A percentile compares a stretch with the other conserved stretches of the same genome.
These are phyloP conservation scores for Oreortyx pictus DNA, from an alignment of 2,797 vertebrate genomes.

Conservation along the genomic window DNA sequence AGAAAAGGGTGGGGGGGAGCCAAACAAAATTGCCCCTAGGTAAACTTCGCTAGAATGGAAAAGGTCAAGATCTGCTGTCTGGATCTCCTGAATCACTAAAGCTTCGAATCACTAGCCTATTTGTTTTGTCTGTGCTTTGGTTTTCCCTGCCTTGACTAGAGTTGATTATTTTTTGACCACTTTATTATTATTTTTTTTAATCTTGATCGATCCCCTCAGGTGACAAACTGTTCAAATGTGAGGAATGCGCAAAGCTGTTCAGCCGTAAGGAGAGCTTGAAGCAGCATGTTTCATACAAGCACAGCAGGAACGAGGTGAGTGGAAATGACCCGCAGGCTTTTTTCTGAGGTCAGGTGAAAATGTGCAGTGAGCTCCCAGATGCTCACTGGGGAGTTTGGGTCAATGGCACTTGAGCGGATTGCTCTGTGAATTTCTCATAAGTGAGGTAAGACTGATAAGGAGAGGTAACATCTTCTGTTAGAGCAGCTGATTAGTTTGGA, in stretches of 20 bases:
- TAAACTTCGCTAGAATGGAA: background rate
- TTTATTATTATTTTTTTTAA: background rate
- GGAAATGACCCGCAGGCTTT: background rate
- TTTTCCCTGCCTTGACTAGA: slow-evolving; percentile 3
- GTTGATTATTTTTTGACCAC: background rate
- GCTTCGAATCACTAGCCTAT: background rate
- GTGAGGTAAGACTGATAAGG: background rate
- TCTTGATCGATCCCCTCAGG: slow-evolving; percentile 79
- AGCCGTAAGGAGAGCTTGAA: slow-evolving; percentile 98
- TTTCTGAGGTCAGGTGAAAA: background rate
- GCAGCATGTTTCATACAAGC: slow-evolving; percentile 99
- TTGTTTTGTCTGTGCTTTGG: background rate
- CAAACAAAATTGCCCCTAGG: background rate
- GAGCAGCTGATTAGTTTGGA: background rate
- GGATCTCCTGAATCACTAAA: background rate
- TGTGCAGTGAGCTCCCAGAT: background rate
- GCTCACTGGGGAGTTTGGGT: background rate
- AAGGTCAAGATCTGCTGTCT: background rate
- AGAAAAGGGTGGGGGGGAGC: background rate
- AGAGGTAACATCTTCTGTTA: background rate
- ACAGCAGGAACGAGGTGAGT: slow-evolving; percentile 93
- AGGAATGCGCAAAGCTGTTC: slow-evolving; percentile 97
- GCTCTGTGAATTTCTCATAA: background rate
- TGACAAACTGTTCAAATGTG: slow-evolving; percentile 97
- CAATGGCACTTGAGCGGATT: background rate